Evolutionary conservation across 92 coral and sea anemone species (phyloP).

Genomic region (Epizoanthus scotinus): DNA sequence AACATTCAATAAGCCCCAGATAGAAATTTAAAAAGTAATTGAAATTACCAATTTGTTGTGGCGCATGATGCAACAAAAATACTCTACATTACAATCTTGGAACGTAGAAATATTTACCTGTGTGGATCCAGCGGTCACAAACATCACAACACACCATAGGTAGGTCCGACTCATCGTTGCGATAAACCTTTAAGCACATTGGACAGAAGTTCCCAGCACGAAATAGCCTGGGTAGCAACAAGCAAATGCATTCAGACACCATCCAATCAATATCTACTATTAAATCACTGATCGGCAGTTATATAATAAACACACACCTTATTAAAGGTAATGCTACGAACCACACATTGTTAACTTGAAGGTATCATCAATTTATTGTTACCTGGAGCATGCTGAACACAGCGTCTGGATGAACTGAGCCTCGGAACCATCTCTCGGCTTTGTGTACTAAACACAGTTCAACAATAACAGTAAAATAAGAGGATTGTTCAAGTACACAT

Average conservation of each 20-base stretch:
- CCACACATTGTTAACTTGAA: neutral
- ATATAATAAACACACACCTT: too few species aligned
- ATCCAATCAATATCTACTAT: too few species aligned
- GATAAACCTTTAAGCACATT: conserved; percentile 95
- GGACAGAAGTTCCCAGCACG: conserved; percentile 97
- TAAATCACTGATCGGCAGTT: too few species aligned
- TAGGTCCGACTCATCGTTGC: conserved; percentile 95
- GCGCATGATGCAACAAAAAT: neutral
- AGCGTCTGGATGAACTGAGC: conserved; percentile 97
- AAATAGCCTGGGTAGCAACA: conserved; percentile 66
- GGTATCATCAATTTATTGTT: neutral
- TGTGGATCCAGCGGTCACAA: conserved; percentile 98
- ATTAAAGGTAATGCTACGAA: too few species aligned
- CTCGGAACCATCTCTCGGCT: conserved; percentile 87
- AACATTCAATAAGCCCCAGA: too few species aligned
- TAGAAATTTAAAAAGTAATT: too few species aligned
- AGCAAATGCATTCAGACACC: neutral
- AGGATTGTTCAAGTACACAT: neutral
- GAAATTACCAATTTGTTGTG: too few species aligned
- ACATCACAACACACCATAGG: conserved; percentile 99
- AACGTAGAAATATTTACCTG: conserved; percentile 48
- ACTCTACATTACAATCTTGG: neutral
- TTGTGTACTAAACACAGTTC: conserved; percentile 68
- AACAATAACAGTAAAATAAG: neutral
- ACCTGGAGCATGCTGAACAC: conserved; percentile 93